Evolutionary conservation across 2,888 invertebrate genomes (phyloP), one percentile per base, ranked within the genome.

Genomic region (Trichopria drosophilae): DNA sequence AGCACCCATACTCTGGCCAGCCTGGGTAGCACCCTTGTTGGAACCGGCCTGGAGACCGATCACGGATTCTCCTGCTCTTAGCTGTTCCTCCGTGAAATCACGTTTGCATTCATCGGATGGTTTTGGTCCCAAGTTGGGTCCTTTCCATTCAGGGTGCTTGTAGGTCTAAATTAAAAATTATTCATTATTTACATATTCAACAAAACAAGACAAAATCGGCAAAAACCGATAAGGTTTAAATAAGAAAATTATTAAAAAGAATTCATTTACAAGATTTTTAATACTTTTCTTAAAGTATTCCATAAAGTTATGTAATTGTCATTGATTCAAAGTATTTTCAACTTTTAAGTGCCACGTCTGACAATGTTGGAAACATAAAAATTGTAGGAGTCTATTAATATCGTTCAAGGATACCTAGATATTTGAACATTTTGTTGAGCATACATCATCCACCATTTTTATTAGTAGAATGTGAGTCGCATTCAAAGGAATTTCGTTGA

Each of bases 11-110:
- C 90, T 95, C 76, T 85, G 85, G 20, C 96, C 96, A 20, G 93
- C 86, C 78, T 95, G 95, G 54, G 89, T 87, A 65, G 95, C 95
- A 32, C 95, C 96, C 79, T 95, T 93, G 86, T 97, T 97, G 76
- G 87, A 87, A 52, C 97, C 97, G 64, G 93, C 94, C 78, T 97
- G 96, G 42, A 97, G 87, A 68, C 95, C 94, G 68, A 97, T 90
- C 68, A 93, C 81, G 61, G 87, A 84, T 78, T 96, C 84, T 19
- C 94, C 94, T 61, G 93, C 93, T 65, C 85, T 85, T 67, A 96
- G 73, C 72, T 90, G 90, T 73, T 95, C 96, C 0, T 95, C 95
- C 16, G 87, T 85, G 82, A 96, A 97, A 24, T 96, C 90, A 61
- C 95, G 89, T 77, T 93, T 91, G 86, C 91, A 88, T 75, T 93